A percentile compares a stretch with the other conserved stretches of the same genome.
Evolutionary conservation across 2,113 vertebrate species (phyloP).

Genomic region (Todiramphus chloris): DNA sequence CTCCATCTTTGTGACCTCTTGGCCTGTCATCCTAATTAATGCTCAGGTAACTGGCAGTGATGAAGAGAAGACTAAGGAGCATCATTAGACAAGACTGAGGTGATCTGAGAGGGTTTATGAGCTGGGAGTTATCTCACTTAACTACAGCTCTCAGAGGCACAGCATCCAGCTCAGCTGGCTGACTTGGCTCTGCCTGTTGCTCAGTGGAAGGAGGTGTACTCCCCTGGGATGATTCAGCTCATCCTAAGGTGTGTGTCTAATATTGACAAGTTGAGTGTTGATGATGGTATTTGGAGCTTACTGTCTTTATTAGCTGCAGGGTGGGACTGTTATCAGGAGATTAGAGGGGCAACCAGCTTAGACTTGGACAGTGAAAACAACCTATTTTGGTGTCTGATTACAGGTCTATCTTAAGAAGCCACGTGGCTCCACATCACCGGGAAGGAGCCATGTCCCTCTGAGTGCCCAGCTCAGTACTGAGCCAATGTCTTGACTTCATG

Average conservation of each 20-base stretch:
- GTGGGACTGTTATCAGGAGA: background rate
- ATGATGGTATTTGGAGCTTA: background rate
- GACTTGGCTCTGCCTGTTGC: background rate
- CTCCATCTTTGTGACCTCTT: background rate
- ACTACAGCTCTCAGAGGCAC: background rate
- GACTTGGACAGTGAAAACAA: background rate
- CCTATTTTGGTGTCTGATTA: background rate
- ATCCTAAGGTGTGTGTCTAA: background rate
- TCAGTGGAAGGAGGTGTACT: background rate
- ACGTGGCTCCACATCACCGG: background rate
- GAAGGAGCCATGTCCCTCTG: background rate
- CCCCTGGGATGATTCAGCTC: background rate
- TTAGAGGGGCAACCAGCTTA: background rate
- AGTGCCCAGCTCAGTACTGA: fast-evolving
- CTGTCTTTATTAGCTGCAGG: background rate
- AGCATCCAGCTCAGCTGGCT: background rate
- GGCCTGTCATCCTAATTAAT: background rate
- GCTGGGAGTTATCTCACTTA: background rate
- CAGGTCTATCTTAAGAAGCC: background rate
- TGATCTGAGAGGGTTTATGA: background rate
- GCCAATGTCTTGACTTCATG: background rate
- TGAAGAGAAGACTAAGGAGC: background rate
- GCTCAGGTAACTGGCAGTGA: background rate
- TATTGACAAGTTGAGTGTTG: background rate
- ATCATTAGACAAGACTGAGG: background rate